phyloP scores from a whole-genome alignment of 92 coral and sea anemone genomes.

The Porites lobata region DNA sequence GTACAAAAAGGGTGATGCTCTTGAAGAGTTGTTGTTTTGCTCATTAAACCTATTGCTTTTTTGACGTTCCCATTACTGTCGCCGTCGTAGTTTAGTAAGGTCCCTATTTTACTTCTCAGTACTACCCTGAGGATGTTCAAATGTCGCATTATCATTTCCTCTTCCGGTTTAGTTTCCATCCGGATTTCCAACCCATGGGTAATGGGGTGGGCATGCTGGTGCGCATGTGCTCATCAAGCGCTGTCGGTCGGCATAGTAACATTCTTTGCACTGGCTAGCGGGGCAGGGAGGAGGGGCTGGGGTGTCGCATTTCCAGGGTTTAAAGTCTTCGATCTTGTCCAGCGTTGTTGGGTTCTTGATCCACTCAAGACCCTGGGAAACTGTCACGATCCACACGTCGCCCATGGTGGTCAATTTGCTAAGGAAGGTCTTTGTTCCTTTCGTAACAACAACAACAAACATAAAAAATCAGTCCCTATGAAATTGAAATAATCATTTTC shows the following conservation, averaged over 20 bases:
- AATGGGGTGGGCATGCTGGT: slow-evolving; percentile 49
- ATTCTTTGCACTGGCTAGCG: slow-evolving; percentile 16
- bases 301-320: slow-evolving; percentile 74
- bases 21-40: no score
- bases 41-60: no score
- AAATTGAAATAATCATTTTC: neutral
- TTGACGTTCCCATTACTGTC: no score
- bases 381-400: slow-evolving; percentile 80
- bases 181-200: slow-evolving; percentile 73
- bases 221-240: slow-evolving; percentile 31
- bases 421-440: slow-evolving; percentile 65
- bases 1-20: no score
- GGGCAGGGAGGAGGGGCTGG: slow-evolving; percentile 41
- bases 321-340: slow-evolving; percentile 49
- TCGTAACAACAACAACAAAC: neutral
- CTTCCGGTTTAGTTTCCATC: slow-evolving; percentile 61
- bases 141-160: no score
- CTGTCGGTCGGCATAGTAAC: slow-evolving; percentile 15
- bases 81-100: no score
- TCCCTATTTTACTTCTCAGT: no score
- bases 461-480: neutral
- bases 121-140: no score
- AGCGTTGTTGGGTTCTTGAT: slow-evolving; percentile 66
- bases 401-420: slow-evolving; percentile 44
- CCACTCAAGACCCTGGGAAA: slow-evolving; percentile 75